Evolutionary conservation across 2,888 invertebrate genomes (phyloP).

Genomic region (Acrobasis consociella): DNA sequence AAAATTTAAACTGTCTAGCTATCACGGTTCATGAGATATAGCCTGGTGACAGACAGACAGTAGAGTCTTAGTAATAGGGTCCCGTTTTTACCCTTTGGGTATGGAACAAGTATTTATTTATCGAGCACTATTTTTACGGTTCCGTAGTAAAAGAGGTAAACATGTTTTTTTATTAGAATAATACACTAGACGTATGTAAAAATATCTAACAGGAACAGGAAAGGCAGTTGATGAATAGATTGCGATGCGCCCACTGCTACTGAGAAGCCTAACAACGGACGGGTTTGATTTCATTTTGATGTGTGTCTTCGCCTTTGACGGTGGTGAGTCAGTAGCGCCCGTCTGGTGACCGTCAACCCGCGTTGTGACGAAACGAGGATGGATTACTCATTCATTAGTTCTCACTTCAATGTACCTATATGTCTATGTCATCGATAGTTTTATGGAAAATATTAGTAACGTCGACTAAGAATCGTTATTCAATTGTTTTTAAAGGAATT

Average conservation of each 20-base stretch:
- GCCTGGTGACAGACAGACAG: too few species aligned
- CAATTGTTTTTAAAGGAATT: neutral
- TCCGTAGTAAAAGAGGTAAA: too few species aligned
- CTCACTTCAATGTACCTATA: neutral
- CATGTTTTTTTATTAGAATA: too few species aligned
- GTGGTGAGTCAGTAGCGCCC: slow-evolving; percentile 20
- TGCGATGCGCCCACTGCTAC: neutral
- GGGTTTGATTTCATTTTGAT: slow-evolving; percentile 8
- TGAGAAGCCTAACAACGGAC: slow-evolving; percentile 1
- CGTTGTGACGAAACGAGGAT: slow-evolving; percentile 11
- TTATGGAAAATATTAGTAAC: slow-evolving; percentile 4
- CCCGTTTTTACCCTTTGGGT: too few species aligned
- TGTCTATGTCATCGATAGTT: slow-evolving; percentile 3
- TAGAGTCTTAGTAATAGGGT: too few species aligned
- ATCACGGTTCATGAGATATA: too few species aligned
- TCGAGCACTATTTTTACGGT: too few species aligned
- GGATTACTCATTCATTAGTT: slow-evolving; percentile 16
- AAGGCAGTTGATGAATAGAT: neutral
- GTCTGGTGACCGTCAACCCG: slow-evolving; percentile 9
- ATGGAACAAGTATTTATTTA: too few species aligned
- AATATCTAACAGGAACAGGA: neutral
- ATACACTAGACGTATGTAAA: too few species aligned
- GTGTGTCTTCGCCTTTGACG: slow-evolving; percentile 9
- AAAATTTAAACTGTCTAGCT: too few species aligned
- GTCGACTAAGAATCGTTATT: neutral